Conservation (phyloP, 2,113 vertebrate genomes). For the Albula goreensis region DNA sequence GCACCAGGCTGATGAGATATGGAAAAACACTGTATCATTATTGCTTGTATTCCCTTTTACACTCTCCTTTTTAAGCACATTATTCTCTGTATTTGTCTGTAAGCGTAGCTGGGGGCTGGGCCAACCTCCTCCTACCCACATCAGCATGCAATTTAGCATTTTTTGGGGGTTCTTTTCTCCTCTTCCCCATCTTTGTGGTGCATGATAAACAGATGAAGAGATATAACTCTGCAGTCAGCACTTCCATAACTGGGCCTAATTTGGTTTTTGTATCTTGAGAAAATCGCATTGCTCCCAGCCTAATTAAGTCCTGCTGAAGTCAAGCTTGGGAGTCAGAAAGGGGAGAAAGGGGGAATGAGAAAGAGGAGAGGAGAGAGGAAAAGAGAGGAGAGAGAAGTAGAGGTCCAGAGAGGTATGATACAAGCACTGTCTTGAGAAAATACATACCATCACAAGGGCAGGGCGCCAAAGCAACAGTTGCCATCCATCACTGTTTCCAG, state of each 20-base stretch:
- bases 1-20: slow-evolving; percentile 39
- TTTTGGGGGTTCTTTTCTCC: slow-evolving; percentile 1
- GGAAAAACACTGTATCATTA: slow-evolving; percentile 31
- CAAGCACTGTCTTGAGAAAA: neutral
- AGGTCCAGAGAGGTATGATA: neutral
- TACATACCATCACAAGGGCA: neutral
- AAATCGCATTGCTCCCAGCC: slow-evolving; percentile 46
- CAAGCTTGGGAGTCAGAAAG: slow-evolving; percentile 33
- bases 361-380: neutral
- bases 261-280: slow-evolving; percentile 50
- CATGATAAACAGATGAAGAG: slow-evolving; percentile 59
- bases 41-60: slow-evolving; percentile 28
- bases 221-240: slow-evolving; percentile 55
- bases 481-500: neutral
- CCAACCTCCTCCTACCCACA: slow-evolving; percentile 32
- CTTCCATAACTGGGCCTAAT: slow-evolving; percentile 50
- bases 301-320: slow-evolving; percentile 48
- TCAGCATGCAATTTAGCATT: slow-evolving; percentile 56
- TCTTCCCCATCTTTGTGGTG: slow-evolving; percentile 42
- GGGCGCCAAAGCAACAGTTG: neutral
- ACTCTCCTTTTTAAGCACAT: slow-evolving; percentile 29
- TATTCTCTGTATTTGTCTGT: slow-evolving; percentile 21
- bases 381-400: neutral
- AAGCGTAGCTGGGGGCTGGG: slow-evolving; percentile 10
- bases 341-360: neutral